A percentile compares a stretch with the other conserved stretches of the same genome.
These are phyloP conservation scores for Idaea aversata DNA, from an alignment of 2,888 invertebrate genomes.

Conservation along the genomic window DNA sequence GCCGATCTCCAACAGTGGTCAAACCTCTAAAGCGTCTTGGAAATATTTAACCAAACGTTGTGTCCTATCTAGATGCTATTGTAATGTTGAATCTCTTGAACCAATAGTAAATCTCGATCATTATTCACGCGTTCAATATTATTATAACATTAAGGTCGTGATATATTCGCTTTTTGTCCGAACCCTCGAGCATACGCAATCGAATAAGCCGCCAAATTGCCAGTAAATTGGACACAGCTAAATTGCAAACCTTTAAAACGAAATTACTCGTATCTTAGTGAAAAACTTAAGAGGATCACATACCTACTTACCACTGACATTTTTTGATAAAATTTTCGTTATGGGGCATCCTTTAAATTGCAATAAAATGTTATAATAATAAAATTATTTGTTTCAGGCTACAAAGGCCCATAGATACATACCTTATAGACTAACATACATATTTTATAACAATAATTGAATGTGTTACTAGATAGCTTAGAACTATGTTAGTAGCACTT, in stretches of 20 bases:
- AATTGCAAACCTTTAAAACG: conserved; percentile 46
- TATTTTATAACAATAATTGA: too few species aligned
- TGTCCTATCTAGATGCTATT: background rate
- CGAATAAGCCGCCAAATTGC: conserved; percentile 61
- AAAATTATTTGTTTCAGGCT: too few species aligned
- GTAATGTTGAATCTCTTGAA: background rate
- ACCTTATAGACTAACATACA: too few species aligned
- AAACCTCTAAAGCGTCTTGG: too few species aligned
- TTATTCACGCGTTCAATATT: conserved; percentile 51
- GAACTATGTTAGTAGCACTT: too few species aligned
- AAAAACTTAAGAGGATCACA: background rate
- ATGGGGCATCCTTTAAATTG: conserved; percentile 16
- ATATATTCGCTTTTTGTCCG: conserved; percentile 47
- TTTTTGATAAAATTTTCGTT: conserved; percentile 31
- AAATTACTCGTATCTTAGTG: background rate
- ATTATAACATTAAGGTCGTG: conserved; percentile 48
- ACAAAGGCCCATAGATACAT: too few species aligned
- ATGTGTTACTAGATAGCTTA: too few species aligned
- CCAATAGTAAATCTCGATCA: conserved; percentile 49
- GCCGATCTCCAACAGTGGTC: too few species aligned
- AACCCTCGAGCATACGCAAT: conserved; percentile 35
- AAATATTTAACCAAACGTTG: background rate
- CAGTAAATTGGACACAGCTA: conserved; percentile 65
- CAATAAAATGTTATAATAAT: too few species aligned
- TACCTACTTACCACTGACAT: too few species aligned